Evolutionary conservation across 2,113 vertebrate genomes (phyloP).

Genomic region (Mustela lutreola): DNA sequence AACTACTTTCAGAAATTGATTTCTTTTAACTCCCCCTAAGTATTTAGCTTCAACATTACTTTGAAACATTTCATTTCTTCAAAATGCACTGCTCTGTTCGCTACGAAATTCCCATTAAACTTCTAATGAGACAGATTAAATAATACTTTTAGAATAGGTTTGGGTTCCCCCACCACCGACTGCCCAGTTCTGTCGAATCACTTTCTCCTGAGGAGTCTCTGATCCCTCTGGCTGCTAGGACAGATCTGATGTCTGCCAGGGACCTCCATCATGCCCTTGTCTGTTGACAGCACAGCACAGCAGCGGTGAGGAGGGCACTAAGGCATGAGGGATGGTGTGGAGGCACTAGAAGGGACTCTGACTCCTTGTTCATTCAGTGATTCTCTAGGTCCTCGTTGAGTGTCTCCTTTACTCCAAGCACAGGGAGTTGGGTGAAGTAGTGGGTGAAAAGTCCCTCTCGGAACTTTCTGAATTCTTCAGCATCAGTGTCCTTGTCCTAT

Average conservation of each 20-base stretch:
- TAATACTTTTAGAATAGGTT: not conserved
- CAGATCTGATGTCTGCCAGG: not conserved
- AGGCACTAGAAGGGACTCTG: too few relatives aligned
- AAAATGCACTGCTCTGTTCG: not conserved
- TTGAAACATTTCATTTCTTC: slow-evolving; percentile 15
- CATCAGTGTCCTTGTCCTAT: not conserved
- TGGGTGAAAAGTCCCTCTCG: not conserved
- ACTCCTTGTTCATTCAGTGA: not conserved
- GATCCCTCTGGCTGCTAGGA: not conserved
- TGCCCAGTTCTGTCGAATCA: not conserved
- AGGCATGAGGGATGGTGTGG: not conserved
- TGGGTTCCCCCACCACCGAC: not conserved
- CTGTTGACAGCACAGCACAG: not conserved
- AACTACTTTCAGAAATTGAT: slow-evolving; percentile 64
- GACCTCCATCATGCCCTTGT: rapidly evolving
- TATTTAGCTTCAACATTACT: slow-evolving; percentile 11
- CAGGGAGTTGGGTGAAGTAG: not conserved
- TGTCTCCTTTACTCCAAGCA: not conserved
- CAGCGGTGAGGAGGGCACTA: not conserved
- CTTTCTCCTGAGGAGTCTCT: not conserved
- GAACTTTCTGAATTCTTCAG: not conserved
- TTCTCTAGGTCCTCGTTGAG: not conserved
- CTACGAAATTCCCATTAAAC: not conserved
- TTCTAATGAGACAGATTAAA: not conserved
- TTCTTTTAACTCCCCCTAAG: slow-evolving; percentile 32